Evolutionary conservation across 2,888 invertebrate genomes (phyloP).

Genomic region (Danaus chrysippus): DNA sequence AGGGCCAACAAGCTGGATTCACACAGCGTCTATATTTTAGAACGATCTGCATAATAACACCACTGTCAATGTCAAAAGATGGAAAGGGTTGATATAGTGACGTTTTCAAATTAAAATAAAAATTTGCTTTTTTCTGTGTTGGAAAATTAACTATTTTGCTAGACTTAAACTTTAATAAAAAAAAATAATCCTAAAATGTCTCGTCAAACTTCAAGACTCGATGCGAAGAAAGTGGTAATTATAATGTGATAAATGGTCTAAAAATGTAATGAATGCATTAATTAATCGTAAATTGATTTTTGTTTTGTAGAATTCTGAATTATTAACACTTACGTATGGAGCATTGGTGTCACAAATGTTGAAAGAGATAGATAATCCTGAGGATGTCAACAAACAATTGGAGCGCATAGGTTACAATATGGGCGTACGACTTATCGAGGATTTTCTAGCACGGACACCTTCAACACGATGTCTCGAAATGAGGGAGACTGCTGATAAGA

Average conservation of each 20-base stretch:
- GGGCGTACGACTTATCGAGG: constrained; percentile 98
- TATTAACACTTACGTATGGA: constrained; percentile 98
- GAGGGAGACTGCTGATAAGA: constrained; percentile 97
- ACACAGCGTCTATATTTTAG: too few relatives aligned
- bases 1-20: too few relatives aligned
- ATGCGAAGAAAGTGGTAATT: constrained; percentile 88
- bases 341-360: constrained; percentile 97
- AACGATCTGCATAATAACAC: too few relatives aligned
- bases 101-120: too few relatives aligned
- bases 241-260: constrained; percentile 6
- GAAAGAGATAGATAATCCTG: constrained; percentile 97
- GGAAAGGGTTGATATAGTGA: too few relatives aligned
- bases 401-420: constrained; percentile 98
- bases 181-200: constrained; percentile 75
- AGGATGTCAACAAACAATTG: constrained; percentile 98
- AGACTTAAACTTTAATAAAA: background rate
- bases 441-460: constrained; percentile 95
- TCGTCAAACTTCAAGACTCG: constrained; percentile 83
- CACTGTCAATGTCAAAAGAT: too few relatives aligned
- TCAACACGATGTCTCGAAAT: constrained; percentile 96
- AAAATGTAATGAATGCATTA: constrained; percentile 1
- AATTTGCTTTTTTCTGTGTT: too few relatives aligned
- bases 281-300: constrained; percentile 8
- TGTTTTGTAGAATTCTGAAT: constrained; percentile 90
- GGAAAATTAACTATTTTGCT: too few relatives aligned